These are phyloP conservation scores for Byasa hedistus DNA, from an alignment of 2,888 invertebrate genomes.

Conservation along the genomic window DNA sequence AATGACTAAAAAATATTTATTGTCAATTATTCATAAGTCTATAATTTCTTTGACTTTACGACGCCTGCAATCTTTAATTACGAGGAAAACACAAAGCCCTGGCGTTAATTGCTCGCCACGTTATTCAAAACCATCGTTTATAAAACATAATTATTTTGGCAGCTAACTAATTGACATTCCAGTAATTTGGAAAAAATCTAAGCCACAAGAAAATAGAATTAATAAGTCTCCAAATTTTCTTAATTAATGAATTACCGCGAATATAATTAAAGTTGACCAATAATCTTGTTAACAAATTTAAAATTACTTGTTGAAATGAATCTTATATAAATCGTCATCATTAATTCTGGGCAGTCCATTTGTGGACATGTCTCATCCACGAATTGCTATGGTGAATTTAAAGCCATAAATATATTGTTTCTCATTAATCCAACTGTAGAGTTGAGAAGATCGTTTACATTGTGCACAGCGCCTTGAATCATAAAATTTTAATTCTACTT, in stretches of 20 bases:
- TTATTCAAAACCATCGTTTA: slow-evolving; percentile 4
- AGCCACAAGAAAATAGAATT: neutral
- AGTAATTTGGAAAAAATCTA: slow-evolving; percentile 3
- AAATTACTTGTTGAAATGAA: too few relatives aligned
- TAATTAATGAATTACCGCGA: slow-evolving; percentile 6
- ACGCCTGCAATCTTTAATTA: slow-evolving; percentile 9
- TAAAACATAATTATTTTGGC: slow-evolving; percentile 11
- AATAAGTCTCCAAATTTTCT: neutral
- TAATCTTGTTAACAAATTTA: neutral
- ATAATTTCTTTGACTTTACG: neutral
- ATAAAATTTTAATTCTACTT: too few relatives aligned
- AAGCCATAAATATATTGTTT: too few relatives aligned
- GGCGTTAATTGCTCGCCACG: slow-evolving; percentile 15
- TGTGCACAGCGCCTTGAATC: too few relatives aligned
- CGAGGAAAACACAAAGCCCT: slow-evolving; percentile 4
- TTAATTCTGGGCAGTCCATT: too few relatives aligned
- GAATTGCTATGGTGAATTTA: too few relatives aligned
- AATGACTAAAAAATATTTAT: too few relatives aligned
- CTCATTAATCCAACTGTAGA: too few relatives aligned
- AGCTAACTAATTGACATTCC: slow-evolving; percentile 11
- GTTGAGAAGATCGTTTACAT: too few relatives aligned
- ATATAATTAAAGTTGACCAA: too few relatives aligned
- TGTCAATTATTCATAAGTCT: neutral
- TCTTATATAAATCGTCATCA: too few relatives aligned
- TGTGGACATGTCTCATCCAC: too few relatives aligned